Conservation (phyloP, 2,113 vertebrate species). For the Orthonyx spaldingii region DNA sequence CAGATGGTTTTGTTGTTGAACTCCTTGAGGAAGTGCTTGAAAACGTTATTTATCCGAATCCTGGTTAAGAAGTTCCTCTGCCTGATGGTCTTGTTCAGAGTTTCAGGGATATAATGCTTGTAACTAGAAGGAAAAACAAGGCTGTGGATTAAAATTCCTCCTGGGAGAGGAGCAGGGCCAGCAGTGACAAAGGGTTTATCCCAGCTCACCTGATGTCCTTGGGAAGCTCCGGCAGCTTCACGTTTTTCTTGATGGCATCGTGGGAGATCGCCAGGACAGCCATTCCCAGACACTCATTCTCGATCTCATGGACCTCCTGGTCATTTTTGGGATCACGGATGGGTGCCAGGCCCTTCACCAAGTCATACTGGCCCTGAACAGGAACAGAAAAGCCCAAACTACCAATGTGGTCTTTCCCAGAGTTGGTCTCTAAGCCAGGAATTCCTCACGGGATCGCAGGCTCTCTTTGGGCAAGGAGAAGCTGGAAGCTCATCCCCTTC, state of each 20-base stretch:
- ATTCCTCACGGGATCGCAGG: neutral
- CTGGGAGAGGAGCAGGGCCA: neutral
- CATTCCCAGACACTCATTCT: conserved; percentile 97
- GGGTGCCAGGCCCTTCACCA: conserved; percentile 85
- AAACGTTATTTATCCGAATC: conserved; percentile 93
- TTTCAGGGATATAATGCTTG: conserved; percentile 91
- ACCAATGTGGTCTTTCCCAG: neutral
- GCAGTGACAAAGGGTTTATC: neutral
- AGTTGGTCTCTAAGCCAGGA: neutral
- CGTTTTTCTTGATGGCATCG: conserved; percentile 73
- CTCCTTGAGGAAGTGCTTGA: conserved; percentile 94
- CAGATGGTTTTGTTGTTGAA: conserved; percentile 92
- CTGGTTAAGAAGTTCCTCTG: conserved; percentile 92
- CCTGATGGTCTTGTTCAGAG: conserved; percentile 86
- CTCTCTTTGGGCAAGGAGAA: neutral
- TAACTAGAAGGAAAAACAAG: conserved; percentile 74
- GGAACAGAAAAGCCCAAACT: neutral
- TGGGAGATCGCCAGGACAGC: conserved; percentile 95
- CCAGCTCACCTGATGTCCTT: conserved; percentile 83
- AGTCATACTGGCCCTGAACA: conserved; percentile 87
- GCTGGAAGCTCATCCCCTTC: neutral
- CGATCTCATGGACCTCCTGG: conserved; percentile 87
- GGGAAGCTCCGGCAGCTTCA: conserved; percentile 75
- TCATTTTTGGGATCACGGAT: conserved; percentile 81
- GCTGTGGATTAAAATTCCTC: neutral